phyloP scores from a whole-genome alignment of 2,113 vertebrate genomes.

The Stegastes partitus region DNA sequence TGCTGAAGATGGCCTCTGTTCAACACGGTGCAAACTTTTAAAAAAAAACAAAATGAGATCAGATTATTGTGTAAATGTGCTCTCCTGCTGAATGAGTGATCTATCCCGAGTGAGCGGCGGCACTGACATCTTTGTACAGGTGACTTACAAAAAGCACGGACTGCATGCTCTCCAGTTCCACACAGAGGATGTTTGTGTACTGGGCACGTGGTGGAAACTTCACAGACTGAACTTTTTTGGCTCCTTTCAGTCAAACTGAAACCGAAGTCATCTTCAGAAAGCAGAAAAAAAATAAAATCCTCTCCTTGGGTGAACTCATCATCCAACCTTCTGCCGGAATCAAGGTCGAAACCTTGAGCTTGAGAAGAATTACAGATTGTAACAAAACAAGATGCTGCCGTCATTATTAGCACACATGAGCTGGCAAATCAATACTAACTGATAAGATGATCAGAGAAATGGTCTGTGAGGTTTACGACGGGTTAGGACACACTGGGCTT shows the following conservation, averaged over 20 bases:
- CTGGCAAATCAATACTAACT: constrained; percentile 55
- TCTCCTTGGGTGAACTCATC: background rate
- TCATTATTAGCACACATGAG: constrained; percentile 22
- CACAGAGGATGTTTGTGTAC: background rate
- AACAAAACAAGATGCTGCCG: constrained; percentile 10
- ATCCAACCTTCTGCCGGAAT: background rate
- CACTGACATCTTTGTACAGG: constrained; percentile 32
- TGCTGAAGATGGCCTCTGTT: constrained; percentile 9
- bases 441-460: constrained; percentile 59
- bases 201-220: background rate
- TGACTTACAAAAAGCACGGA: constrained; percentile 3
- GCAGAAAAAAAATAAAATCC: background rate
- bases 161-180: constrained; percentile 24
- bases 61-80: background rate
- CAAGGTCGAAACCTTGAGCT: constrained; percentile 40
- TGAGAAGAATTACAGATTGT: constrained; percentile 15
- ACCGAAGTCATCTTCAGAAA: background rate
- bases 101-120: background rate
- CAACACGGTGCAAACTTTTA: background rate
- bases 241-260: constrained; percentile 8
- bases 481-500: constrained; percentile 37
- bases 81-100: background rate
- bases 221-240: constrained; percentile 14
- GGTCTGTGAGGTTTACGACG: constrained; percentile 41
- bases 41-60: background rate